Percentiles rank a stretch among this genome's conserved stretches.
Conservation (phyloP, 1,140 invertebrate species). For the Calephelis nemesis region DNA sequence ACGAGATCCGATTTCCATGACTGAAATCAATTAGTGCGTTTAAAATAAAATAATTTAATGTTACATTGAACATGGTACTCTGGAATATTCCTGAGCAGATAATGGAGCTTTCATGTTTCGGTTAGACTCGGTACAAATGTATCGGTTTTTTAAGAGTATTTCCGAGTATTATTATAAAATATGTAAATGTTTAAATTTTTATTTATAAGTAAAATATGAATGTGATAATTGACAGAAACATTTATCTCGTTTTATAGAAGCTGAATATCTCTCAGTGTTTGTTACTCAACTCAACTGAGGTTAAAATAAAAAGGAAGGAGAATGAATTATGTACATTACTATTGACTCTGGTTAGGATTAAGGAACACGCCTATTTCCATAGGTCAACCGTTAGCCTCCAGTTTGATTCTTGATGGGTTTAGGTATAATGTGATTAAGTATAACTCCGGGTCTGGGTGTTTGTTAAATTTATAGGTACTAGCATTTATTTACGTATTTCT, state of each 20-base stretch:
- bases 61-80: slow-evolving; percentile 20
- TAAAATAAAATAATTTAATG: slow-evolving; percentile 26
- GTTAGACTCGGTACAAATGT: slow-evolving; percentile 30
- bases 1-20: neutral
- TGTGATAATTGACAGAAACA: neutral
- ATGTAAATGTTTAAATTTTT: neutral
- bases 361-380: too few relatives aligned
- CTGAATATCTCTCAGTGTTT: too few relatives aligned
- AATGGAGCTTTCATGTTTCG: slow-evolving; percentile 36
- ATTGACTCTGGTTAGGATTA: too few relatives aligned
- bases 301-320: too few relatives aligned
- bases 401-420: too few relatives aligned
- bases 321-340: too few relatives aligned
- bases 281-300: too few relatives aligned
- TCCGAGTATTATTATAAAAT: slow-evolving; percentile 13
- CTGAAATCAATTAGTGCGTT: slow-evolving; percentile 14
- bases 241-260: neutral
- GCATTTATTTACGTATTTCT: too few relatives aligned
- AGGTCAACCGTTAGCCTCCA: too few relatives aligned
- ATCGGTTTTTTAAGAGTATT: slow-evolving; percentile 17
- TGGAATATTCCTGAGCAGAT: slow-evolving; percentile 30
- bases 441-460: too few relatives aligned
- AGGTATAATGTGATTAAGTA: too few relatives aligned
- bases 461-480: too few relatives aligned
- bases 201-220: neutral